Percentiles rank a stretch among this genome's conserved stretches.
phyloP scores from a whole-genome alignment of 2,888 invertebrate species.

The Hemaris fuciformis region DNA sequence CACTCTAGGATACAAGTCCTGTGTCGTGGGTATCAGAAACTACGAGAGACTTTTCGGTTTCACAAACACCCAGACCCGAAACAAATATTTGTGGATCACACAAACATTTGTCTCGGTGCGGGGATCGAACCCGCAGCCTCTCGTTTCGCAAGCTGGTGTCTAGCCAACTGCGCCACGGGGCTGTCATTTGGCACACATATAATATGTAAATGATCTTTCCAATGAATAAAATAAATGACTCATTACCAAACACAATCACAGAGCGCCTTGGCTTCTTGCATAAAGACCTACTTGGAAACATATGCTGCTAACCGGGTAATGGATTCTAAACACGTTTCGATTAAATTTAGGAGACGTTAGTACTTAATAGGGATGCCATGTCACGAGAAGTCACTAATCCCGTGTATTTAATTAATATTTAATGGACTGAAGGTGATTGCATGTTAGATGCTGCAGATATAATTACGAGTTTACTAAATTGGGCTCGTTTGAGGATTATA shows the following conservation, averaged over 20 bases:
- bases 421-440: background rate
- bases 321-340: constrained; percentile 17
- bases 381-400: background rate
- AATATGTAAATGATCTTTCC: background rate
- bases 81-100: no score
- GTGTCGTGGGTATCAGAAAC: no score
- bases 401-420: background rate
- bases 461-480: no score
- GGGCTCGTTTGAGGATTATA: background rate
- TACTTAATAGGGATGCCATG: background rate
- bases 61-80: no score
- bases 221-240: constrained; percentile 2
- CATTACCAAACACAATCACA: background rate
- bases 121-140: no score
- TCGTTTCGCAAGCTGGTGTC: no score
- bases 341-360: constrained; percentile 9
- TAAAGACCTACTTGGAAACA: background rate
- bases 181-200: background rate
- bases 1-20: no score
- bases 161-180: no score
- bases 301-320: constrained; percentile 9
- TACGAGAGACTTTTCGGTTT: no score
- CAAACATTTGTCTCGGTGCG: no score
- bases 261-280: constrained; percentile 1
- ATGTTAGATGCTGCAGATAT: background rate